phyloP scores from a whole-genome alignment of 2,888 invertebrate species.

The Nomada ferruginata region DNA sequence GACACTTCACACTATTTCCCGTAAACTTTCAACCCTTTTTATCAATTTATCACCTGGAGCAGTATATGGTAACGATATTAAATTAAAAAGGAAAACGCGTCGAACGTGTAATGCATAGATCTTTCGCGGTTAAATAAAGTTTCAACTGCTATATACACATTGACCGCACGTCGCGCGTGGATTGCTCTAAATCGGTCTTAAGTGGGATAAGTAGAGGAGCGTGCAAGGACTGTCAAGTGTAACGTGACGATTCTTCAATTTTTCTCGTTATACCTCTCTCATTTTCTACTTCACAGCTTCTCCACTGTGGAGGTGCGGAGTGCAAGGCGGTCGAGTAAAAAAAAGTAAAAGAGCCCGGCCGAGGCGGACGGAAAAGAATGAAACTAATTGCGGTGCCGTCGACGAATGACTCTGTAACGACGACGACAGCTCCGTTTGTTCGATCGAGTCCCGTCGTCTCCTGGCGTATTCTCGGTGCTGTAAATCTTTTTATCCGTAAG shows the following conservation, averaged over 20 bases:
- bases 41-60: too few species aligned
- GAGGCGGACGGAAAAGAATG: constrained; percentile 44
- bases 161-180: neutral
- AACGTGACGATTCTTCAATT: constrained; percentile 66
- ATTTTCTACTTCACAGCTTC: constrained; percentile 54
- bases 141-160: neutral
- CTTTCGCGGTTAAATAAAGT: too few species aligned
- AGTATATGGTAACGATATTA: too few species aligned
- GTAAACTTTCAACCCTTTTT: too few species aligned
- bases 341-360: constrained; percentile 19
- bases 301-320: constrained; percentile 45
- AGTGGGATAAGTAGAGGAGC: constrained; percentile 12
- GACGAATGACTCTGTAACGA: constrained; percentile 72
- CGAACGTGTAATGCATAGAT: too few species aligned
- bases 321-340: constrained; percentile 11
- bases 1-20: too few species aligned
- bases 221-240: constrained; percentile 29
- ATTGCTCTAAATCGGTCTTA: constrained; percentile 1
- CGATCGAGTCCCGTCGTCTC: constrained; percentile 48
- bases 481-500: constrained; percentile 61
- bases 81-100: too few species aligned
- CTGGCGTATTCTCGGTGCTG: constrained; percentile 60
- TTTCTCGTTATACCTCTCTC: constrained; percentile 62
- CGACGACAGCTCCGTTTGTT: constrained; percentile 56
- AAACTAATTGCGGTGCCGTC: constrained; percentile 78